These are phyloP conservation scores for Macrotrachela quadricornifera DNA, from an alignment of 1,140 invertebrate genomes.

Conservation along the genomic window DNA sequence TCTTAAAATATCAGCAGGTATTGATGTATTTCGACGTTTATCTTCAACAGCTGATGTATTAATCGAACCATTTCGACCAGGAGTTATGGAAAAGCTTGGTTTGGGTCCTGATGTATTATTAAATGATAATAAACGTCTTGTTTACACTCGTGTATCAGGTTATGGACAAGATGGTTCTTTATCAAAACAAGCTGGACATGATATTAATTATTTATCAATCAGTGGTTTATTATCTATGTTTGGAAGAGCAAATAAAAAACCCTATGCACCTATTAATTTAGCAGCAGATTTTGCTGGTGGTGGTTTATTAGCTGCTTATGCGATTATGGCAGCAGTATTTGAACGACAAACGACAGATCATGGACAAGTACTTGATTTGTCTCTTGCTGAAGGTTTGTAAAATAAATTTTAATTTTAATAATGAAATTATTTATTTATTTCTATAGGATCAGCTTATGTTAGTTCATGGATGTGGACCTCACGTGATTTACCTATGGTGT, in stretches of 20 bases:
- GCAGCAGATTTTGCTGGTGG: conserved; percentile 89
- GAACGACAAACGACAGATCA: conserved; percentile 51
- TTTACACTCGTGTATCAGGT: conserved; percentile 76
- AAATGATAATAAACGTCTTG: conserved; percentile 50
- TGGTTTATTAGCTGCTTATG: conserved; percentile 66
- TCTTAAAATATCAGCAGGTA: conserved; percentile 50
- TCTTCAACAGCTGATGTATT: conserved; percentile 57
- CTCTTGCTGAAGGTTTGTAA: background rate
- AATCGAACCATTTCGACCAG: conserved; percentile 72
- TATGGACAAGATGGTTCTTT: conserved; percentile 65
- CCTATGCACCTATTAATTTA: conserved; percentile 57
- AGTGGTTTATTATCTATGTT: conserved; percentile 40
- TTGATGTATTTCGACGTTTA: conserved; percentile 47
- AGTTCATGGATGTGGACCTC: conserved; percentile 15
- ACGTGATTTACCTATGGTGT: conserved; percentile 11
- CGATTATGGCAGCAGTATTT: conserved; percentile 62
- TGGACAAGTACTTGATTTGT: conserved; percentile 15
- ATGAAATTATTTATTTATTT: too few species aligned
- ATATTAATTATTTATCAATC: conserved; percentile 83
- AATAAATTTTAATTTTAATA: too few species aligned
- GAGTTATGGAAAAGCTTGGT: conserved; percentile 76
- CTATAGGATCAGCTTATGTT: background rate
- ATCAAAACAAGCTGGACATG: conserved; percentile 62
- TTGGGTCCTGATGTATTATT: conserved; percentile 56
- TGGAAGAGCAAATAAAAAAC: conserved; percentile 44